These are phyloP conservation scores for Accipiter cooperii DNA, from an alignment of 2,113 vertebrate genomes.

Conservation along the genomic window DNA sequence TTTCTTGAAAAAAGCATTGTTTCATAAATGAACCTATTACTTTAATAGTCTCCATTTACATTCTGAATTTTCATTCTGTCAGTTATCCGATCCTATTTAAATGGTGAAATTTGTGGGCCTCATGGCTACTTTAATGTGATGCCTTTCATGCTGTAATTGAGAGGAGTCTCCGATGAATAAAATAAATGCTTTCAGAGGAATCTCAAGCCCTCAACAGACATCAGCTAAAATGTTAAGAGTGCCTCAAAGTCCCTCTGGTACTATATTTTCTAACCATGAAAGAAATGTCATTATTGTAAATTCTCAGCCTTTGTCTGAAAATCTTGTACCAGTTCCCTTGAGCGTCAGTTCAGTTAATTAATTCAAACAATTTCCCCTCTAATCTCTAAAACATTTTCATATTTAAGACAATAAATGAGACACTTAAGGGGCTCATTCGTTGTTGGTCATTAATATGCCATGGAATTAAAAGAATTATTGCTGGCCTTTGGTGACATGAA, in stretches of 20 bases:
- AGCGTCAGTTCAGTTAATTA: constrained; percentile 77
- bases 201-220: constrained; percentile 69
- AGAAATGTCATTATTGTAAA: constrained; percentile 79
- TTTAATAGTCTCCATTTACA: constrained; percentile 66
- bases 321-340: constrained; percentile 74
- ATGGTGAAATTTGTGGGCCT: constrained; percentile 62
- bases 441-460: constrained; percentile 76
- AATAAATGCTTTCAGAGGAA: constrained; percentile 73
- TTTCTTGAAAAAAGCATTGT: constrained; percentile 15
- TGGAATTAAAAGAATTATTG: constrained; percentile 72
- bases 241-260: constrained; percentile 69
- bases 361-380: constrained; percentile 78
- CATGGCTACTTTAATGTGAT: constrained; percentile 69
- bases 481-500: constrained; percentile 55
- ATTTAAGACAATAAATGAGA: constrained; percentile 80
- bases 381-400: constrained; percentile 82
- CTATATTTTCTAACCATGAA: constrained; percentile 75
- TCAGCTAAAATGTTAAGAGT: constrained; percentile 77
- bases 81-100: constrained; percentile 33
- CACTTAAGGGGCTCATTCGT: constrained; percentile 71
- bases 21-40: constrained; percentile 58
- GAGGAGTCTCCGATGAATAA: constrained; percentile 66
- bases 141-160: constrained; percentile 73
- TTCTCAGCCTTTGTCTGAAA: constrained; percentile 78
- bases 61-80: constrained; percentile 66